Evolutionary conservation across 2,797 vertebrate genomes (phyloP), one percentile per base, ranked within the genome.

Genomic region (Bovichtus diacanthus): DNA sequence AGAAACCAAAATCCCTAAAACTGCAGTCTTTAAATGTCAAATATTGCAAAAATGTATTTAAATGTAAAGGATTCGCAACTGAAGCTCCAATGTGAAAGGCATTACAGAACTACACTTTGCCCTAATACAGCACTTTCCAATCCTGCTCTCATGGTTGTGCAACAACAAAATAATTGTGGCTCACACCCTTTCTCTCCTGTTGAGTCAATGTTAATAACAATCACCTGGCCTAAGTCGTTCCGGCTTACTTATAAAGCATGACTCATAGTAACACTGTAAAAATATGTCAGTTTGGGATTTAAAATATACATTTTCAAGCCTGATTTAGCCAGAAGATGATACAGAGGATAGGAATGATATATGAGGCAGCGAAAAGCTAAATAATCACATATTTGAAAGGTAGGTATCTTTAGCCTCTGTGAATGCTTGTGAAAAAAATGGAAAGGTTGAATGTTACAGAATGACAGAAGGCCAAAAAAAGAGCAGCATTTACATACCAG

Each of bases 401-500:
- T 21, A 74, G 27, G 21, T 9, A 74, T 38, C 16, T 59, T 74
- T 13, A 56, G 25, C 18, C n/a, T 56, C 13, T 9, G 19, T 53
- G 16, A 29, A n/a, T 21, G 9, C 19, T 6, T n/a, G 0, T 21
- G 1, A 56, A 25, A 77, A 25, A 31, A 2, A n/a, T 7, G 2
- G 31, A 34, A 34, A 63, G 41, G 70, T 19, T 25, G 5, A 65
- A 31, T 21, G 11, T 23, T n/a, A n/a, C 6, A 38, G 12, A 71
- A 16, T 31, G 12, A 71, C 8, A 13, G 16, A n/a, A 7, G 9
- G 19, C 54, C 1, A 65, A 68, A n/a, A 67, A 1, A 61, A 12
- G 31, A 31, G 9, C 73, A 39, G 4, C 41, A 6, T 81, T 50
- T 53, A 74, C 94, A 88, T 95, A 99, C 98, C 97, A 98, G 92